A percentile compares a stretch with the other conserved stretches of the same genome.
Conservation (phyloP, 1,140 invertebrate species). For the Plodia interpunctella region DNA sequence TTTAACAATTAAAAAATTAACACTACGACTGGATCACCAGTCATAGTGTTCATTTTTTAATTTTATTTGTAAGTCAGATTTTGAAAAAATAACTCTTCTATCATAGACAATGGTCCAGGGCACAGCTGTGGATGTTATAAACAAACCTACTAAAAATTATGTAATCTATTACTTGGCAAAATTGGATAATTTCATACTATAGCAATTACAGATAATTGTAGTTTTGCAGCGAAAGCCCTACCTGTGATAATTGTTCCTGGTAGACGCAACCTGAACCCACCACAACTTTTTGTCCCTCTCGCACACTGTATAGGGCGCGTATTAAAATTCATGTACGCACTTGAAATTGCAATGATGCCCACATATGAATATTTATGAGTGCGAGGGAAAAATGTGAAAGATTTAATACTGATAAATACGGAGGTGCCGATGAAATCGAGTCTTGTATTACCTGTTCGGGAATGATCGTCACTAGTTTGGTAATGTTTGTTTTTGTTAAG, state of each 20-base stretch:
- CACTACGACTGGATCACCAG: no score
- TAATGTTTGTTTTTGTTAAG: constrained; percentile 33
- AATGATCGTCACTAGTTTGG: constrained; percentile 21
- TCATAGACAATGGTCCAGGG: no score
- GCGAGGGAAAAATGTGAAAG: constrained; percentile 31
- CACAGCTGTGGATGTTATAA: no score
- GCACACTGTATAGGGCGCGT: constrained; percentile 27
- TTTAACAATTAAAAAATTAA: no score
- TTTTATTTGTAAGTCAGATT: no score
- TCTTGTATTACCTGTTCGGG: constrained; percentile 8
- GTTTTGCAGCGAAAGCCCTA: neutral
- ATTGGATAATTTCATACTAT: no score
- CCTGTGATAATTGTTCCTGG: constrained; percentile 22
- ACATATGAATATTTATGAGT: constrained; percentile 48
- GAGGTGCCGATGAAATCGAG: constrained; percentile 19
- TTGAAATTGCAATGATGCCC: constrained; percentile 25
- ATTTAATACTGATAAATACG: constrained; percentile 40
- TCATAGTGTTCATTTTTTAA: no score
- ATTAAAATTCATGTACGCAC: constrained; percentile 42
- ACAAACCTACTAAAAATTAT: no score
- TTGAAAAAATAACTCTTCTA: no score
- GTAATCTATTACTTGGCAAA: no score
- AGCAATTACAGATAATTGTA: no score
- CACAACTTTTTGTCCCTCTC: constrained; percentile 20
- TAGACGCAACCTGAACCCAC: constrained; percentile 10